Conservation (phyloP, 1,140 invertebrate genomes). For the Danaus melanippus region DNA sequence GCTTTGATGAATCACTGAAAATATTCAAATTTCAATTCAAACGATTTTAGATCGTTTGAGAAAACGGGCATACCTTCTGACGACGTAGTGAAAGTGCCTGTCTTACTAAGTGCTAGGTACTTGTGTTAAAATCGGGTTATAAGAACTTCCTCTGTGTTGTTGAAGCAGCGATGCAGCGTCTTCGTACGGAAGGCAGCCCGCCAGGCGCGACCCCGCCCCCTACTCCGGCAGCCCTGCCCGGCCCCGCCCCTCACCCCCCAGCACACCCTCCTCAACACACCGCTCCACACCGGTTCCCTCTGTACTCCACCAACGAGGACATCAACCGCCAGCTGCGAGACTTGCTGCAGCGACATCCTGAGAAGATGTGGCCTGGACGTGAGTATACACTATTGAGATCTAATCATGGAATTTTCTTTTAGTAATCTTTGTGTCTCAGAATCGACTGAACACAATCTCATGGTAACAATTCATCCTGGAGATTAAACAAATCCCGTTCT, state of each 20-base stretch:
- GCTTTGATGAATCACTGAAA: background rate
- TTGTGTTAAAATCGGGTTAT: no score
- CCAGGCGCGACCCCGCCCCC: conserved; percentile 23
- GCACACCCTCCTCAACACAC: conserved; percentile 41
- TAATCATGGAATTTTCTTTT: no score
- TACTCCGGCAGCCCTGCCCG: conserved; percentile 36
- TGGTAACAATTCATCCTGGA: no score
- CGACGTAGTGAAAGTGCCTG: no score
- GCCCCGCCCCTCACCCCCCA: conserved; percentile 51
- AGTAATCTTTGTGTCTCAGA: no score
- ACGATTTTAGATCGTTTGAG: no score
- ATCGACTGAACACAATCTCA: no score
- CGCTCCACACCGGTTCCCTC: conserved; percentile 51
- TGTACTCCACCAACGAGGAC: conserved; percentile 53
- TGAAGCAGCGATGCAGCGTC: conserved; percentile 57
- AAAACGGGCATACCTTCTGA: no score
- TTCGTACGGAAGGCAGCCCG: conserved; percentile 56
- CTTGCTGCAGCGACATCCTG: conserved; percentile 81
- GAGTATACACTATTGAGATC: conserved; percentile 15
- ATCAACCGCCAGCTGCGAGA: conserved; percentile 85
- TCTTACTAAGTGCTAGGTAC: no score
- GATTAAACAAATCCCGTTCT: no score
- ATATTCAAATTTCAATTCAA: no score
- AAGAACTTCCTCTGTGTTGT: no score
- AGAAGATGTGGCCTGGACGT: conserved; percentile 68